Conservation (phyloP, 2,797 vertebrate species). For the Sitta carolinensis region DNA sequence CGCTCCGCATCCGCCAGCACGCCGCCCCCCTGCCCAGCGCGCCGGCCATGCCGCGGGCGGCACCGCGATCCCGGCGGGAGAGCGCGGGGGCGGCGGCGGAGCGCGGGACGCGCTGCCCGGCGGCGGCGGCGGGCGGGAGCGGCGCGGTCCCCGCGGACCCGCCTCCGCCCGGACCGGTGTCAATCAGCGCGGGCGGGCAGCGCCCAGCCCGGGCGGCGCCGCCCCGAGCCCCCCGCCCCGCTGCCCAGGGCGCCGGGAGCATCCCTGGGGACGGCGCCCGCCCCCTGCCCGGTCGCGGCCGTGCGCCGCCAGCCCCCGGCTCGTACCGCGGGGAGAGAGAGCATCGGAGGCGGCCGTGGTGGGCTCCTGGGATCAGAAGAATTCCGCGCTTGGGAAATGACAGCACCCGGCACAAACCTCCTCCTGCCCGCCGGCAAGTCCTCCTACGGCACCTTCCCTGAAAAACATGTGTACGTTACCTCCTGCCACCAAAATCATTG, state of each 20-base stretch:
- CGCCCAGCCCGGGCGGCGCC: not conserved
- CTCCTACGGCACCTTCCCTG: slow-evolving; percentile 28
- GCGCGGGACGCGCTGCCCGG: not conserved
- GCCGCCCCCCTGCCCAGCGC: slow-evolving; percentile 41
- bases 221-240: not conserved
- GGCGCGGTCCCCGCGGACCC: too few species aligned
- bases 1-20: slow-evolving; percentile 69
- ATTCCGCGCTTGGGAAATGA: not conserved
- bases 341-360: not conserved
- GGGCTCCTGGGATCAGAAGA: not conserved
- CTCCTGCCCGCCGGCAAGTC: not conserved
- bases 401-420: not conserved
- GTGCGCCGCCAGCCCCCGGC: not conserved
- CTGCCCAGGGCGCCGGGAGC: not conserved
- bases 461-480: slow-evolving; percentile 18
- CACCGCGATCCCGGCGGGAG: not conserved
- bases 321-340: not conserved
- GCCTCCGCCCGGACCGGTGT: not conserved
- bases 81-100: not conserved
- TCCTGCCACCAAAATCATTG: slow-evolving; percentile 6
- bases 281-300: not conserved
- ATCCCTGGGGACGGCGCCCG: not conserved
- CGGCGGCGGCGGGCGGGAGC: not conserved
- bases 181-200: not conserved
- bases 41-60: slow-evolving; percentile 32